Base-by-base conservation (phyloP, 2,888 invertebrate genomes). In the Koerneria pararmatus region DNA sequence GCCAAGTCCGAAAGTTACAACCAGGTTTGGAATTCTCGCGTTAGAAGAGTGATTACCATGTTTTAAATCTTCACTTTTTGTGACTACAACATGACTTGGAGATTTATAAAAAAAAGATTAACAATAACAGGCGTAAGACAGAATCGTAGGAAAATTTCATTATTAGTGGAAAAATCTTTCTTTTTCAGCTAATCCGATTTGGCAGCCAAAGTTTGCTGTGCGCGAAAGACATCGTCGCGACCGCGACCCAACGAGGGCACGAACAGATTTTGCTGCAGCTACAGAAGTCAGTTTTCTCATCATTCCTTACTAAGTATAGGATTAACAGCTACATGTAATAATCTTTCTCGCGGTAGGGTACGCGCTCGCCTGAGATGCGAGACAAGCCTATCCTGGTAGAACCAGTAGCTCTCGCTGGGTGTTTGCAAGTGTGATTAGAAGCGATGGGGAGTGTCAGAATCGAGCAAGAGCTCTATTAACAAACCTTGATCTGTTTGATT, bases 1-100 rank as follows among this genome's bases (percentile, higher is more conserved):
- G 80, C 79, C n/a, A 80, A 81, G 65, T 69, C 73, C n/a, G 82
- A 82, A 59, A 75, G 77, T 59, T 82, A 82, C 66, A 79, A 79
- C 68, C 80, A 80, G 74, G 79, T 78, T n/a, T 35, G 37, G 11
- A n/a, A 29, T 8, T 48, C 29, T 31, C n/a, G n/a, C n/a, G n/a
- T n/a, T n/a, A n/a, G n/a, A n/a, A n/a, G n/a, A n/a, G n/a, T n/a
- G n/a, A n/a, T 29, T 34, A n/a, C n/a, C n/a, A 22, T 60, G n/a
- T 27, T 15, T 29, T 58, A 29, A 19, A 31, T 29, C 19, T 15
- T 22, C 11, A 15, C 19, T 58, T 22, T 22, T 31, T 31, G 15
- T 11, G 19, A 58, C 22, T 19, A 58, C 22, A 15, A 22, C 11
- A 54, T 24, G 24, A n/a, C 15, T 19, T 54, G 46, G 15, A 24